Percentiles rank a stretch among this genome's conserved stretches.
phyloP scores from a whole-genome alignment of 2,113 vertebrate species.

The Neopipo cinnamomea region DNA sequence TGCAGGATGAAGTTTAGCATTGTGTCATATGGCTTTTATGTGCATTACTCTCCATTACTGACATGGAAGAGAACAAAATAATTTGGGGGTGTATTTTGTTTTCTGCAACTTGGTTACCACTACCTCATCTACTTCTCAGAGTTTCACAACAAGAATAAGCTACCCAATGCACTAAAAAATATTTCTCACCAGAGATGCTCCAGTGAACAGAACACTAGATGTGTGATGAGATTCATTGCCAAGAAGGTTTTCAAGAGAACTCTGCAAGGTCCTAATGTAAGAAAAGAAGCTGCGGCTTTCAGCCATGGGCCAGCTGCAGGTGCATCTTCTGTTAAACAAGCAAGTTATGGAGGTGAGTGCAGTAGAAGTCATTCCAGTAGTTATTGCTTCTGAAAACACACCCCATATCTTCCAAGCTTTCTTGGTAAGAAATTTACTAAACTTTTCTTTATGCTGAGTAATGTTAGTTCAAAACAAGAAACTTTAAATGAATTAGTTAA shows the following conservation, averaged over 20 bases:
- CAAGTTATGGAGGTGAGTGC: conserved; percentile 48
- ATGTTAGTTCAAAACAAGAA: not conserved
- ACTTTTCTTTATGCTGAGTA: not conserved
- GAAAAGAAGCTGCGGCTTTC: conserved; percentile 60
- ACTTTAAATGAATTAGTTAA: too few species aligned
- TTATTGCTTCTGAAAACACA: conserved; percentile 50
- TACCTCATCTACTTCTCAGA: conserved; percentile 59
- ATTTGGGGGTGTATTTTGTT: not conserved
- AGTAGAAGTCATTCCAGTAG: conserved; percentile 33
- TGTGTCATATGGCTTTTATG: not conserved
- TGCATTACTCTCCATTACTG: not conserved
- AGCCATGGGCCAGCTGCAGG: not conserved
- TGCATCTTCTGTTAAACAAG: not conserved
- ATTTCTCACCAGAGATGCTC: conserved; percentile 8
- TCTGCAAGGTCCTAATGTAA: not conserved
- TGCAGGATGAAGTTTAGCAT: not conserved
- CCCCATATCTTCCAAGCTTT: conserved; percentile 43
- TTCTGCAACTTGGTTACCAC: not conserved
- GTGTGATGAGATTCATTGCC: conserved; percentile 57
- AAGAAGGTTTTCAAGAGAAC: conserved; percentile 68
- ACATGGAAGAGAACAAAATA: not conserved
- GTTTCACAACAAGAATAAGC: not conserved
- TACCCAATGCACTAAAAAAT: conserved; percentile 21
- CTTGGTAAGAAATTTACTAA: conserved; percentile 13
- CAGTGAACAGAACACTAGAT: not conserved